phyloP scores from a whole-genome alignment of 2,888 invertebrate genomes.

The Clanis bilineata region DNA sequence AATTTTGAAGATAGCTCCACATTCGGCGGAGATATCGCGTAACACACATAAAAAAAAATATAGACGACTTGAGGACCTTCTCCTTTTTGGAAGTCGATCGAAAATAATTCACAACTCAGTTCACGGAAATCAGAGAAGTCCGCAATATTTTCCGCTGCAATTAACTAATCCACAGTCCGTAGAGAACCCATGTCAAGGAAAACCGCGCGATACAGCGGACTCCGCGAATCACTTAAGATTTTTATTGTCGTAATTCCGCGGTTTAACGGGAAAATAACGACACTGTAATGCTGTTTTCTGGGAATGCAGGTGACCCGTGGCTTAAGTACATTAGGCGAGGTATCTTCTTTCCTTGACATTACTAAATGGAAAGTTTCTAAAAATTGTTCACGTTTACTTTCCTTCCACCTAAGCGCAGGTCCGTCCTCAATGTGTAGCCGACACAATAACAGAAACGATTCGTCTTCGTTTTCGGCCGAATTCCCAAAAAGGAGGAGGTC shows the following conservation, averaged over 20 bases:
- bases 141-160: not conserved
- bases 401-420: too few relatives aligned
- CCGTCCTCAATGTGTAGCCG: too few relatives aligned
- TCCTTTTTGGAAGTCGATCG: too few relatives aligned
- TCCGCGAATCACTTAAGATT: slow-evolving; percentile 1
- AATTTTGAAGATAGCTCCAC: too few relatives aligned
- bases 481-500: too few relatives aligned
- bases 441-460: too few relatives aligned
- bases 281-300: not conserved
- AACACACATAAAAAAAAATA: too few relatives aligned
- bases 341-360: not conserved
- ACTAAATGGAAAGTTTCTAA: not conserved
- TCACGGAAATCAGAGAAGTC: not conserved
- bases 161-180: not conserved
- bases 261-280: slow-evolving; percentile 6
- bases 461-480: too few relatives aligned
- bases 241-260: not conserved
- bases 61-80: too few relatives aligned
- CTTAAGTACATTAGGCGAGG: not conserved
- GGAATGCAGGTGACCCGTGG: not conserved
- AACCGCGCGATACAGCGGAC: not conserved
- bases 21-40: too few relatives aligned
- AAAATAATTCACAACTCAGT: too few relatives aligned
- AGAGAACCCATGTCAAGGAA: not conserved
- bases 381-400: not conserved